These are phyloP conservation scores for Aurelia aurita complex sp. Pacific DNA, from an alignment of 30 jellyfish, hydroid and myxozoan genomes.

Conservation along the genomic window DNA sequence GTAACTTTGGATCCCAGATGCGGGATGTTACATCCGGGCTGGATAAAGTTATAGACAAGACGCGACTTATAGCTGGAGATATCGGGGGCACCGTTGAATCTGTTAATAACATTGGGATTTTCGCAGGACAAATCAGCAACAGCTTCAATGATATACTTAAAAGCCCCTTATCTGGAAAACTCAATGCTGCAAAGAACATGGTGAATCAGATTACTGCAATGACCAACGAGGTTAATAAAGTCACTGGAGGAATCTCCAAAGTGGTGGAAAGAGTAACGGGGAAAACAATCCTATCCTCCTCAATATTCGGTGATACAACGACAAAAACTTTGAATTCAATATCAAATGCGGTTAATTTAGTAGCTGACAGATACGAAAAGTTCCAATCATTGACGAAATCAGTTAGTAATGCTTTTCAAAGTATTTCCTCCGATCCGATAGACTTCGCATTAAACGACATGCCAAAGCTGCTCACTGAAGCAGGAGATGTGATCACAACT, in stretches of 20 bases:
- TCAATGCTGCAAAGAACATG: slow-evolving; percentile 47
- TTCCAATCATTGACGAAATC: slow-evolving; percentile 78
- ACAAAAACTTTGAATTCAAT: slow-evolving; percentile 56
- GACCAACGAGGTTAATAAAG: slow-evolving; percentile 77
- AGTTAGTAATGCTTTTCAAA: slow-evolving; percentile 74
- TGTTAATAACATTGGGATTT: slow-evolving; percentile 39
- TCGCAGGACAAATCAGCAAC: slow-evolving; percentile 58
- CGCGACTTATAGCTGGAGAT: slow-evolving; percentile 63
- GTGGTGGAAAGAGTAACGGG: slow-evolving; percentile 80
- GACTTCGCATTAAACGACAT: slow-evolving; percentile 86
- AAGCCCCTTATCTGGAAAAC: slow-evolving; percentile 70
- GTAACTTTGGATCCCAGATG: slow-evolving; percentile 83
- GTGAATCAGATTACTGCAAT: slow-evolving; percentile 50
- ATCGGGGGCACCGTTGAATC: slow-evolving; percentile 69
- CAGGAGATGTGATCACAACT: slow-evolving; percentile 62
- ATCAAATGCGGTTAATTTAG: slow-evolving; percentile 69
- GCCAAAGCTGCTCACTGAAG: slow-evolving; percentile 76
- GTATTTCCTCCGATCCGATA: slow-evolving; percentile 83
- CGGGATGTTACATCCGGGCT: slow-evolving; percentile 79
- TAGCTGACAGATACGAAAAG: slow-evolving; percentile 89
- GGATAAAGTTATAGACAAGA: slow-evolving; percentile 52
- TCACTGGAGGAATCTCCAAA: slow-evolving; percentile 59
- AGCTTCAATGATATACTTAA: slow-evolving; percentile 65
- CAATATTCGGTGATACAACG: slow-evolving; percentile 81
- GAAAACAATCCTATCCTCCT: slow-evolving; percentile 49